phyloP scores from a whole-genome alignment of 2,113 vertebrate genomes.

The Patagioenas fasciata region DNA sequence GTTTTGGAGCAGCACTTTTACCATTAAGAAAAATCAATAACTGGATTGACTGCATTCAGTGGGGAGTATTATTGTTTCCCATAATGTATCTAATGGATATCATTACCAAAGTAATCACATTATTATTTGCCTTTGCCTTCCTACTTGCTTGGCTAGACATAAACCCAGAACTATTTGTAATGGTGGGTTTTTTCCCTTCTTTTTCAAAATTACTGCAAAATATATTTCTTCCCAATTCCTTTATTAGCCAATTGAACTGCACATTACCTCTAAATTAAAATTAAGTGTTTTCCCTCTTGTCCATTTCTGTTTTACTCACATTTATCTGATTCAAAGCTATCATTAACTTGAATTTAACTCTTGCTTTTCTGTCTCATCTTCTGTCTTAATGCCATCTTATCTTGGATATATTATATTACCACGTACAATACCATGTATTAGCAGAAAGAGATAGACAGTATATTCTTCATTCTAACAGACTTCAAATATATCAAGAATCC shows the following conservation, averaged over 20 bases:
- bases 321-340: not conserved
- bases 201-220: slow-evolving; percentile 62
- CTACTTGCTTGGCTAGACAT: slow-evolving; percentile 70
- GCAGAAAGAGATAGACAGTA: not conserved
- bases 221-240: slow-evolving; percentile 50
- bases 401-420: not conserved
- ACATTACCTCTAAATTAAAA: slow-evolving; percentile 56
- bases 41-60: slow-evolving; percentile 82
- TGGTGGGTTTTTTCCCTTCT: not conserved
- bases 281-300: not conserved
- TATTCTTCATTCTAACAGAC: not conserved
- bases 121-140: slow-evolving; percentile 72
- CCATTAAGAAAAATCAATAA: slow-evolving; percentile 92
- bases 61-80: slow-evolving; percentile 82
- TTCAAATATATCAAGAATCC: not conserved
- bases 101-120: slow-evolving; percentile 85
- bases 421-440: not conserved
- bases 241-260: slow-evolving; percentile 64
- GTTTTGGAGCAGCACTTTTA: slow-evolving; percentile 78
- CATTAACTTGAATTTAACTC: not conserved
- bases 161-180: slow-evolving; percentile 71
- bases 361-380: not conserved
- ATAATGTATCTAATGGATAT: slow-evolving; percentile 90
- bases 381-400: not conserved
- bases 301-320: slow-evolving; percentile 14